Conservation (phyloP, 2,113 vertebrate species). For the Lanius ludovicianus region DNA sequence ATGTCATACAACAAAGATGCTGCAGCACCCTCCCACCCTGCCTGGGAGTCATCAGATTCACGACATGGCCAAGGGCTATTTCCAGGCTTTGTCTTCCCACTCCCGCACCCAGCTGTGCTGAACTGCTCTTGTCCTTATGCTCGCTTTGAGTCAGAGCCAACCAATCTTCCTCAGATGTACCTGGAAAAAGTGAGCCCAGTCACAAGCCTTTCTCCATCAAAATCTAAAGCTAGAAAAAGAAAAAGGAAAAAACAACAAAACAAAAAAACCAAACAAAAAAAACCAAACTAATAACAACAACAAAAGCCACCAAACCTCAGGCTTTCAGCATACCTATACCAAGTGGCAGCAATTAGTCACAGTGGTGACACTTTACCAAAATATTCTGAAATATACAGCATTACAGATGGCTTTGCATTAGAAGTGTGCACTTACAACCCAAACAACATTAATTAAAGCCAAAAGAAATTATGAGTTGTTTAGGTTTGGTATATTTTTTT, state of each 20-base stretch:
- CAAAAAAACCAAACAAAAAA: neutral
- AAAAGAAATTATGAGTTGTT: neutral
- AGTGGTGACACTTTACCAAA: neutral
- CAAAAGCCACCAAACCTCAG: neutral
- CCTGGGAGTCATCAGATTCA: neutral
- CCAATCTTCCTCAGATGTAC: neutral
- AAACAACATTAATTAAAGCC: neutral
- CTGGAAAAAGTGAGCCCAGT: neutral
- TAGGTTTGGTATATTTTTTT: neutral
- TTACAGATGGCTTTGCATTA: neutral
- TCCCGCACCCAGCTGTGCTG: constrained; percentile 32
- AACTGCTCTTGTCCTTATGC: constrained; percentile 52
- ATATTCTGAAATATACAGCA: neutral
- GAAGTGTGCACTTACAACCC: neutral
- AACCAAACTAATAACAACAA: neutral
- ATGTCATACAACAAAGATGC: constrained; percentile 17
- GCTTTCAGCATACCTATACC: neutral
- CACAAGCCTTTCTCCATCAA: neutral
- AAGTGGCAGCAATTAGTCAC: neutral
- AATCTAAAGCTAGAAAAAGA: neutral
- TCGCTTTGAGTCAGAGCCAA: constrained; percentile 22
- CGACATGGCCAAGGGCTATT: constrained; percentile 4
- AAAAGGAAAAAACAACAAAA: rapidly evolving
- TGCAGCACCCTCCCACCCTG: neutral
- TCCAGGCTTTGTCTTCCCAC: constrained; percentile 29